Evolutionary conservation across 2,888 invertebrate species (phyloP), one percentile per base, ranked within the genome.

Genomic region (Eudemis profundana): DNA sequence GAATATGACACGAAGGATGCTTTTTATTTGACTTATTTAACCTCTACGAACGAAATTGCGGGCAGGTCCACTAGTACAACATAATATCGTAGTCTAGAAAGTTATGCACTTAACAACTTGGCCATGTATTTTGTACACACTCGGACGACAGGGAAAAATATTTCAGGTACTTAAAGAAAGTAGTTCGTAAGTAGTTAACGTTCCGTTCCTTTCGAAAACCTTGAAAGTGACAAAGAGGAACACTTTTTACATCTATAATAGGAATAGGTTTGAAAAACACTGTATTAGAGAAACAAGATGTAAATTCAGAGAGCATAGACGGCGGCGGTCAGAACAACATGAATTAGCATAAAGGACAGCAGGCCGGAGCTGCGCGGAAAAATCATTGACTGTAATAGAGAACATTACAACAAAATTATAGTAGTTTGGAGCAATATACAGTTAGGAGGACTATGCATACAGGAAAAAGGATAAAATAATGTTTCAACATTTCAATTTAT

Each of bases 261-360:
- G 33, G 33, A 36, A 51, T 5, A 36, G 40, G 50, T 44, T 59
- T 51, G 50, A 19, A 38, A 36, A 51, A 33, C 40, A 42, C 15
- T 33, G 33, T 53, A 38, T 44, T 29, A 21, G 14, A 33, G 62
- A 40, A 36, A 60, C 59, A 67, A 50, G 54, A 60, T 54, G 63
- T 47, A 60, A 63, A 67, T 47, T 64, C 33, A 29, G 44, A 21
- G 67, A 47, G 54, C n/a, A 29, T n/a, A n/a, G 57, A 21, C 29
- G 40, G 44, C 29, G 3, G 40, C 38, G 63, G 57, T 66, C 67
- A 69, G 56, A 67, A 66, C 66, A 67, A 66, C 69, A 67, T 36
- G 65, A 64, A 69, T 69, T 67, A 62, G 60, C 69, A 69, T 69
- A 69, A 69, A 67, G 67, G 66, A 62, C 44, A 56, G 46, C 4